Conservation (phyloP, 2,797 vertebrate genomes). For the Tokudaia muenninki region DNA sequence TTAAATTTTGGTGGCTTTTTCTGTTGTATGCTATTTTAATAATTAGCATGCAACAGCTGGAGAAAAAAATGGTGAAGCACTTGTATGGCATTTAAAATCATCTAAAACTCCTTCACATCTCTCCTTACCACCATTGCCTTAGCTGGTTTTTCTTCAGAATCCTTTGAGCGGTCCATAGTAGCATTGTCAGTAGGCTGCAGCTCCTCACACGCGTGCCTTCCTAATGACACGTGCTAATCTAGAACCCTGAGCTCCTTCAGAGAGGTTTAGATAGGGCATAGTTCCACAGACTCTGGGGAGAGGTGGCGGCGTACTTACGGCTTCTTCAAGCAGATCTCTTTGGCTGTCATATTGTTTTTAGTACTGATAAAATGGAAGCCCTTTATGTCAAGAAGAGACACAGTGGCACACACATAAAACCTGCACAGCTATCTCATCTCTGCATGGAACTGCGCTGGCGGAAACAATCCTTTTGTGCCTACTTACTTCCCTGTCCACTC, state of each 20-base stretch:
- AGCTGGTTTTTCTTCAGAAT: conserved; percentile 87
- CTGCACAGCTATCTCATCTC: conserved; percentile 12
- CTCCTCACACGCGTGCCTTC: conserved; percentile 86
- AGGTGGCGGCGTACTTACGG: conserved; percentile 86
- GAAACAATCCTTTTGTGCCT: neutral
- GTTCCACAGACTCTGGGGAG: conserved; percentile 82
- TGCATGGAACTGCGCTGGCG: neutral
- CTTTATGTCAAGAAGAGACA: conserved; percentile 62
- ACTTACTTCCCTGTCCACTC: conserved; percentile 50
- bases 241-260: conserved; percentile 87
- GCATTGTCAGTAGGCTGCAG: conserved; percentile 86
- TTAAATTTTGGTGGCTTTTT: conserved; percentile 67
- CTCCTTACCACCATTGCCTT: conserved; percentile 72
- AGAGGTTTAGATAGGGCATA: conserved; percentile 86
- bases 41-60: conserved; percentile 39
- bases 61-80: conserved; percentile 64
- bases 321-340: conserved; percentile 83
- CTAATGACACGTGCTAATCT: conserved; percentile 89
- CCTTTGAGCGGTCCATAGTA: conserved; percentile 77
- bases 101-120: conserved; percentile 39
- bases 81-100: conserved; percentile 76
- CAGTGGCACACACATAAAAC: neutral
- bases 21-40: conserved; percentile 69
- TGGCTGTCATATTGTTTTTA: conserved; percentile 86
- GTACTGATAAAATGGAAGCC: conserved; percentile 85